Percentiles rank a stretch among this genome's conserved stretches.
phyloP scores from a whole-genome alignment of 2,113 vertebrate species.

The Daboia siamensis region DNA sequence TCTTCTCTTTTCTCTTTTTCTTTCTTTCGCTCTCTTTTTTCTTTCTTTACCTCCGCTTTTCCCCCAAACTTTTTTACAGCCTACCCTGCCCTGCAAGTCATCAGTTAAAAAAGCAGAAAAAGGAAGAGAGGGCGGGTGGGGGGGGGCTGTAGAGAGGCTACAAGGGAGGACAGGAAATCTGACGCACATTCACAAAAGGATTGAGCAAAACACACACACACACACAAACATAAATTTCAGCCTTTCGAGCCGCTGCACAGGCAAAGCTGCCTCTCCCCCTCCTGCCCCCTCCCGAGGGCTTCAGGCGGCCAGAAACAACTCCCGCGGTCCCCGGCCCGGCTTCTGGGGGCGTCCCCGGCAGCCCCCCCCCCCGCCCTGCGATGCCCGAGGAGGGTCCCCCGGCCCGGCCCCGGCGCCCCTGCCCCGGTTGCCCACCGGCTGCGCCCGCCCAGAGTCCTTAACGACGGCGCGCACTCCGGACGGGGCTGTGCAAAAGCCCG shows the following conservation, averaged over 20 bases:
- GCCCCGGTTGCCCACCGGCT: background rate
- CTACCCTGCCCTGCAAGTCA: background rate
- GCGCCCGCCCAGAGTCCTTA: background rate
- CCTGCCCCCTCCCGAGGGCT: no score
- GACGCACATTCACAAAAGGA: slow-evolving; percentile 1
- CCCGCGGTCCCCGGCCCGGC: background rate
- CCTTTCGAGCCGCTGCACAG: rapidly evolving
- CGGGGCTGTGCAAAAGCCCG: no score
- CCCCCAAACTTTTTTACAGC: background rate
- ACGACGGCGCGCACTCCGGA: background rate
- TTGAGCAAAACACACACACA: background rate
- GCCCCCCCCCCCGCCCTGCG: background rate
- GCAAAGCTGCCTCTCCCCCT: rapidly evolving
- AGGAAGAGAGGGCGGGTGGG: background rate
- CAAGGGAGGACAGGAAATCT: slow-evolving; percentile 13
- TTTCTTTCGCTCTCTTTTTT: no score
- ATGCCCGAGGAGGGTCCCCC: background rate
- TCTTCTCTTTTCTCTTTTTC: no score
- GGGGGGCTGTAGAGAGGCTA: background rate
- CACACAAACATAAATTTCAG: background rate
- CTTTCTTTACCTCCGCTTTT: background rate
- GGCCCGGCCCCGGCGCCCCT: rapidly evolving
- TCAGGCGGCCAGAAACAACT: background rate
- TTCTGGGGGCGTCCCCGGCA: background rate
- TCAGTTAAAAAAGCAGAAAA: background rate